phyloP scores from a whole-genome alignment of 2,797 vertebrate genomes.

The Anguilla marmorata region DNA sequence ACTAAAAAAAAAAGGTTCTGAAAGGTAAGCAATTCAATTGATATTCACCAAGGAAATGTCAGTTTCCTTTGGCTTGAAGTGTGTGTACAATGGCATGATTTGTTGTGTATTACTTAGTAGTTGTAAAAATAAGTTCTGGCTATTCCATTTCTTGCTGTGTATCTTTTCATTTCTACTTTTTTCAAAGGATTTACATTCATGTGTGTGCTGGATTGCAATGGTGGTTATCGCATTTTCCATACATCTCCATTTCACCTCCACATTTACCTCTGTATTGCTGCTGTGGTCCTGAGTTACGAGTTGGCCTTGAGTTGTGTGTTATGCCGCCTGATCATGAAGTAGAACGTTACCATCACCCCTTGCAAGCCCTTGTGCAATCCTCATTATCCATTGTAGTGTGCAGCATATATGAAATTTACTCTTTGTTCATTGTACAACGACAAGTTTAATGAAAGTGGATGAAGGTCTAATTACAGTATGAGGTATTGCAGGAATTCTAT shows the following conservation, averaged over 20 bases:
- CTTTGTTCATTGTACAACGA: neutral
- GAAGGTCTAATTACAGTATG: neutral
- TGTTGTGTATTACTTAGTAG: neutral
- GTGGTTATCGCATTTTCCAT: neutral
- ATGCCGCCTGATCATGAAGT: neutral
- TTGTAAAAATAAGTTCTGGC: neutral
- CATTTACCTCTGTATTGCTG: neutral
- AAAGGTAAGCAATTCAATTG: conserved; percentile 22
- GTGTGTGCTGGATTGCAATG: neutral
- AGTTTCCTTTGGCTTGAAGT: neutral
- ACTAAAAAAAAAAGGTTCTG: conserved; percentile 17
- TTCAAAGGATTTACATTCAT: neutral
- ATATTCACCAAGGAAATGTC: neutral
- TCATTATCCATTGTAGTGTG: neutral
- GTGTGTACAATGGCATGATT: conserved; percentile 13
- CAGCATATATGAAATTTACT: neutral
- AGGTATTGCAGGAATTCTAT: neutral
- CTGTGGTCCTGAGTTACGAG: neutral
- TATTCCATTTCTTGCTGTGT: neutral
- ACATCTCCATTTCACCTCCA: too few species aligned
- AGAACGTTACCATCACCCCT: neutral
- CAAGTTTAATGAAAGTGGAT: neutral
- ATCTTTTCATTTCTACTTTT: neutral
- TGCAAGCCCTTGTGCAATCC: neutral
- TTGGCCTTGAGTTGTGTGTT: neutral